Percentiles rank a stretch among this genome's conserved stretches.
These are phyloP conservation scores for Alouatta palliata DNA, from an alignment of 2,113 vertebrate genomes.

Conservation along the genomic window DNA sequence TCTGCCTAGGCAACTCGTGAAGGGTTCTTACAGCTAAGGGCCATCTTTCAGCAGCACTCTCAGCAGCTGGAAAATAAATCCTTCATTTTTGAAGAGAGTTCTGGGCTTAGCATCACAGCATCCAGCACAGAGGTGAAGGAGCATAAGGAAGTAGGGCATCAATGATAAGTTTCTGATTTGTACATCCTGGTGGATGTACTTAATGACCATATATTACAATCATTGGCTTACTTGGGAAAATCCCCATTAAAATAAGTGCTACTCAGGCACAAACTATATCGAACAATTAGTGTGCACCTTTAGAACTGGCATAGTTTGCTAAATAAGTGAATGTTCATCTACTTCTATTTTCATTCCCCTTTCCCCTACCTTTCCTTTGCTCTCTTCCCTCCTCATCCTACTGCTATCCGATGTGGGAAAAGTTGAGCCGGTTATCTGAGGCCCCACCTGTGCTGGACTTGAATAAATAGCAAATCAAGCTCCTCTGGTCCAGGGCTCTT, in stretches of 20 bases:
- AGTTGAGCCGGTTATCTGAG: conserved; percentile 58
- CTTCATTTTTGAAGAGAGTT: not conserved
- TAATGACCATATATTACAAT: not conserved
- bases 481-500: not conserved
- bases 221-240: not conserved
- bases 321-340: not conserved
- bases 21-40: not conserved
- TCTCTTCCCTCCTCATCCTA: not conserved
- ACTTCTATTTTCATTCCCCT: not conserved
- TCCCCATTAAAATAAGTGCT: not conserved
- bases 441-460: conserved; percentile 56
- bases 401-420: conserved; percentile 47
- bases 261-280: not conserved
- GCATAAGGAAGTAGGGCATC: not conserved
- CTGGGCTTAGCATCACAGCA: not conserved
- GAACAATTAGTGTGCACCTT: not conserved
- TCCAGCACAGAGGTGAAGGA: not conserved
- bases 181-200: not conserved
- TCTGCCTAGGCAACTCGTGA: not conserved
- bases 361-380: not conserved
- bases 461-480: conserved; percentile 58
- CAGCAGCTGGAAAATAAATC: not conserved
- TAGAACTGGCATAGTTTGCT: not conserved
- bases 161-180: not conserved
- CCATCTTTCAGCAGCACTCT: not conserved